Conservation (phyloP, 2,888 invertebrate species). For the Polydrusus tereticollis region DNA sequence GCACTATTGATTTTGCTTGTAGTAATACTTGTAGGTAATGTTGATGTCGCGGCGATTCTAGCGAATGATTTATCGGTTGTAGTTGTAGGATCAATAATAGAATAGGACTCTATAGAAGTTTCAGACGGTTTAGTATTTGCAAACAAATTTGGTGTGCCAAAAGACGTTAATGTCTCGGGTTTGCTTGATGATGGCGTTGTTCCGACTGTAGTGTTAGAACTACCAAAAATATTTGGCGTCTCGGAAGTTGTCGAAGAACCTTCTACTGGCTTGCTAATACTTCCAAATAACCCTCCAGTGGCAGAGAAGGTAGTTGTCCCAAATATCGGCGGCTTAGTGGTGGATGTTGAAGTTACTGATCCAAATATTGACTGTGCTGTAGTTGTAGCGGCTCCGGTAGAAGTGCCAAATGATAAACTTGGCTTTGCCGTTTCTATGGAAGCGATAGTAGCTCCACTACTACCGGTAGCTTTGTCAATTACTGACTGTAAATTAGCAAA, state of each 20-base stretch:
- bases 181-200: background rate
- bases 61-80: background rate
- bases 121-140: background rate
- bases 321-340: conserved; percentile 15
- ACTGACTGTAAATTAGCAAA: conserved; percentile 31
- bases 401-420: conserved; percentile 6
- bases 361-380: conserved; percentile 24
- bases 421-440: conserved; percentile 8
- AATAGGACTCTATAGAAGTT: background rate
- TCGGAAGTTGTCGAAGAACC: background rate
- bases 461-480: conserved; percentile 33
- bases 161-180: background rate
- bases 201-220: background rate
- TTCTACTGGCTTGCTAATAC: conserved; percentile 5
- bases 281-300: conserved; percentile 14
- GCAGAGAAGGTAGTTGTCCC: background rate
- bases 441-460: conserved; percentile 28
- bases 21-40: background rate
- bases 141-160: background rate
- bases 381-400: conserved; percentile 24
- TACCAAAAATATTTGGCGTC: background rate
- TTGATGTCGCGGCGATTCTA: background rate
- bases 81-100: background rate
- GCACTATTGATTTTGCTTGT: background rate
- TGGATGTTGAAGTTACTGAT: conserved; percentile 18